These are phyloP conservation scores for Gymnocypris eckloni DNA, from an alignment of 2,797 vertebrate genomes.

Conservation along the genomic window DNA sequence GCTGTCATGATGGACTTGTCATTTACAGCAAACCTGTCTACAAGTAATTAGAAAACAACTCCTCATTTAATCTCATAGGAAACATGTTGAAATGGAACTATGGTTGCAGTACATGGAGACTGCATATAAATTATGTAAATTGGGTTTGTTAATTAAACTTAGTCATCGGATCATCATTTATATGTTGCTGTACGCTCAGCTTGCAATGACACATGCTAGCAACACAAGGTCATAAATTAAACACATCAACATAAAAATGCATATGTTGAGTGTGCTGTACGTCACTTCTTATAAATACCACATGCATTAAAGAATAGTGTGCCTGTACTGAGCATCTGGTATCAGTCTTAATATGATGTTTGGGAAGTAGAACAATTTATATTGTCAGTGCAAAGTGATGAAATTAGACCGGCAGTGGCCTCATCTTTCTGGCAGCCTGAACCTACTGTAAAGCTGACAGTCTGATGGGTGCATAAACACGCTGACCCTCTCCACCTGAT, in stretches of 20 bases:
- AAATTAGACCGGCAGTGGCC: constrained; percentile 21
- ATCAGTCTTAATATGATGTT: not conserved
- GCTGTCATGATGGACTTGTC: not conserved
- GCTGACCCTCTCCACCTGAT: constrained; percentile 37
- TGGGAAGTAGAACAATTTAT: constrained; percentile 4
- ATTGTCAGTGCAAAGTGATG: constrained; percentile 14
- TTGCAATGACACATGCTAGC: not conserved
- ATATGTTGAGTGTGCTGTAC: not conserved
- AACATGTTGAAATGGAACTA: not conserved
- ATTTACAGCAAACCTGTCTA: constrained; percentile 20
- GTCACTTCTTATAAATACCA: not conserved
- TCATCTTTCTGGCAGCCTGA: constrained; percentile 19
- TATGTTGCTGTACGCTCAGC: not conserved
- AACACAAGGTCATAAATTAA: not conserved
- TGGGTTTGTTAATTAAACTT: not conserved
- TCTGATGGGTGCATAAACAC: constrained; percentile 30
- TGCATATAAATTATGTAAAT: not conserved
- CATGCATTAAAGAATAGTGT: not conserved
- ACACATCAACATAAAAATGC: not conserved
- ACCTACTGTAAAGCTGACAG: constrained; percentile 12
- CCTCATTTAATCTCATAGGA: constrained; percentile 1
- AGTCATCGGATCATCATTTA: not conserved
- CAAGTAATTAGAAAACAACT: constrained; percentile 16
- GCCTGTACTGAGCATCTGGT: not conserved
- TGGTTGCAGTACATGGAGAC: not conserved